Conservation (phyloP, 2,797 vertebrate species). For the Botia kubotai region DNA sequence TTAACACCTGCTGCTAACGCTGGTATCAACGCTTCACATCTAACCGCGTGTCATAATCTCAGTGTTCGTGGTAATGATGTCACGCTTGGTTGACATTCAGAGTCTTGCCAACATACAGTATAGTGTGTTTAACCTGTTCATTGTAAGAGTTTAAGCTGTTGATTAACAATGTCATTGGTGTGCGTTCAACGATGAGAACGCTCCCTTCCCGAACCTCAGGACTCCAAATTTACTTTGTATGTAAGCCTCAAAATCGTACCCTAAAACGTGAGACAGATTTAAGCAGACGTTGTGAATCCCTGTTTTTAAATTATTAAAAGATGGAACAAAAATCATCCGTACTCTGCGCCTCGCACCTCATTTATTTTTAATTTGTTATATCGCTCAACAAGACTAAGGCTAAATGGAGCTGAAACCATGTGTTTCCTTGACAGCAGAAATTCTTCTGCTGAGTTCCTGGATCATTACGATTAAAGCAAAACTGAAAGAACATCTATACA, state of each 20-base stretch:
- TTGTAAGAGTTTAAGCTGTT: background rate
- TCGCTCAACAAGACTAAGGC: background rate
- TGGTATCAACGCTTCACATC: conserved; percentile 42
- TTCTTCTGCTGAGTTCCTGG: background rate
- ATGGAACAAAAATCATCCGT: background rate
- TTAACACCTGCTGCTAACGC: conserved; percentile 55
- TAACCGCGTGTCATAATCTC: conserved; percentile 5
- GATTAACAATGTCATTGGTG: background rate
- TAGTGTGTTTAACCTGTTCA: background rate
- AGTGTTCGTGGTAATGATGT: background rate
- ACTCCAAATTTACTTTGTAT: background rate
- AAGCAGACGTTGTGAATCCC: background rate
- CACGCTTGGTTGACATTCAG: background rate
- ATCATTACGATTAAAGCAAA: no score
- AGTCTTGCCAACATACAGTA: background rate
- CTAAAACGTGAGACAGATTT: background rate
- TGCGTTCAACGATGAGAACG: background rate
- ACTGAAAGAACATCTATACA: no score
- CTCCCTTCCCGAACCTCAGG: background rate
- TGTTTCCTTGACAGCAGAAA: conserved; percentile 16
- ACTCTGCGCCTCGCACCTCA: background rate
- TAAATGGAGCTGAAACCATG: background rate
- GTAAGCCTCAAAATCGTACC: background rate
- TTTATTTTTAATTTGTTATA: conserved; percentile 7
- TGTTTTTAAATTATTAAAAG: conserved; percentile 21